phyloP scores from a whole-genome alignment of 2,888 invertebrate species.

The Cantharis lateralis region DNA sequence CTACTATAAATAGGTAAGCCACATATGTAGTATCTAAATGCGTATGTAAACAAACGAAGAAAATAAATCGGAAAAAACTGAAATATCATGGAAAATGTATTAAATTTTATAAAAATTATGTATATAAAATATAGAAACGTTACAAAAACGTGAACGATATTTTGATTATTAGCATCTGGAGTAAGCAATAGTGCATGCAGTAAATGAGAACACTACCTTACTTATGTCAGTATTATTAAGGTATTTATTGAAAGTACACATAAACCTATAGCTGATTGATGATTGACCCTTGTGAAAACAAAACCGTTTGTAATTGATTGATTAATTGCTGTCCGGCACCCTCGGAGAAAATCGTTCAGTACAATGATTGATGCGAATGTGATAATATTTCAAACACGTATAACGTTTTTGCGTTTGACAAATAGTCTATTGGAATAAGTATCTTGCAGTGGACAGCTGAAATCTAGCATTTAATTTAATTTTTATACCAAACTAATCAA shows the following conservation, averaged over 20 bases:
- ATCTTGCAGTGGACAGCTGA: conserved; percentile 20
- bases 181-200: neutral
- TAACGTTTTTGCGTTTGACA: conserved; percentile 25
- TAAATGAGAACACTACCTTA: neutral
- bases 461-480: conserved; percentile 20
- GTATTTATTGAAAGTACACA: conserved; percentile 22
- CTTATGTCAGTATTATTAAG: neutral
- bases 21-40: too few relatives aligned
- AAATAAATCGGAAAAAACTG: too few relatives aligned
- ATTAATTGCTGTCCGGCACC: conserved; percentile 39
- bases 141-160: too few relatives aligned
- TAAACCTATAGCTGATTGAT: conserved; percentile 37
- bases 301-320: conserved; percentile 40
- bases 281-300: conserved; percentile 35
- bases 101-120: too few relatives aligned
- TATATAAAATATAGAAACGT: too few relatives aligned
- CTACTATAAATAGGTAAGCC: too few relatives aligned
- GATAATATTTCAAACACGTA: conserved; percentile 31
- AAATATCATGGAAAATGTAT: too few relatives aligned
- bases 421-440: conserved; percentile 28
- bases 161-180: too few relatives aligned
- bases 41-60: too few relatives aligned
- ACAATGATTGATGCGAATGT: conserved; percentile 37
- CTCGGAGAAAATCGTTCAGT: conserved; percentile 36
- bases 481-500: conserved; percentile 4